Percentiles rank a stretch among this genome's conserved stretches.
Evolutionary conservation across 2,888 invertebrate species (phyloP).

Genomic region (Watsonalla binaria): DNA sequence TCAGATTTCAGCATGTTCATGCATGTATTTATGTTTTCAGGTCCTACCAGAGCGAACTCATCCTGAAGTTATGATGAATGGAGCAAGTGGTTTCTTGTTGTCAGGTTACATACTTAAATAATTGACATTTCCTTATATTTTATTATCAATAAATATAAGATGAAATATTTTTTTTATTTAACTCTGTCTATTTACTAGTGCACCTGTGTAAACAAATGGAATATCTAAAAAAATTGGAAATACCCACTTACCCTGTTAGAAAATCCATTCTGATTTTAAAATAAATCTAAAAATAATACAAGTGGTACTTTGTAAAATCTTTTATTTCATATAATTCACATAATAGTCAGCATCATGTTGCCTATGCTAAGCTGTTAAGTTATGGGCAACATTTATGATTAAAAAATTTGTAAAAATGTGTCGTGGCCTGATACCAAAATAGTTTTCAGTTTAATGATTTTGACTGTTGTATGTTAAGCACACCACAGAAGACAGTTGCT

Average conservation of each 20-base stretch:
- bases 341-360: neutral
- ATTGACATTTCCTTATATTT: constrained; percentile 17
- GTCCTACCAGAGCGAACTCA: constrained; percentile 92
- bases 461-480: too few species aligned
- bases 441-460: too few species aligned
- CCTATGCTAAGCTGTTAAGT: neutral
- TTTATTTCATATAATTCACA: constrained; percentile 5
- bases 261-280: too few species aligned
- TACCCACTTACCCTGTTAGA: too few species aligned
- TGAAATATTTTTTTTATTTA: constrained; percentile 9
- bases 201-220: too few species aligned
- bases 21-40: constrained; percentile 37
- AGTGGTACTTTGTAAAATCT: neutral
- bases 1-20: neutral
- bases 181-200: too few species aligned
- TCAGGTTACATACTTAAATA: constrained; percentile 81
- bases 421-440: too few species aligned
- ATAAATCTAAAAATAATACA: neutral
- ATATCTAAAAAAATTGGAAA: too few species aligned
- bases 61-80: constrained; percentile 94
- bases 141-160: constrained; percentile 5
- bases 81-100: constrained; percentile 92
- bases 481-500: too few species aligned
- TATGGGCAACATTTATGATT: neutral
- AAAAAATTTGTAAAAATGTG: neutral